Evolutionary conservation across 2,888 invertebrate species (phyloP), one percentile per base, ranked within the genome.

Genomic region (Pediacus dermestoides): DNA sequence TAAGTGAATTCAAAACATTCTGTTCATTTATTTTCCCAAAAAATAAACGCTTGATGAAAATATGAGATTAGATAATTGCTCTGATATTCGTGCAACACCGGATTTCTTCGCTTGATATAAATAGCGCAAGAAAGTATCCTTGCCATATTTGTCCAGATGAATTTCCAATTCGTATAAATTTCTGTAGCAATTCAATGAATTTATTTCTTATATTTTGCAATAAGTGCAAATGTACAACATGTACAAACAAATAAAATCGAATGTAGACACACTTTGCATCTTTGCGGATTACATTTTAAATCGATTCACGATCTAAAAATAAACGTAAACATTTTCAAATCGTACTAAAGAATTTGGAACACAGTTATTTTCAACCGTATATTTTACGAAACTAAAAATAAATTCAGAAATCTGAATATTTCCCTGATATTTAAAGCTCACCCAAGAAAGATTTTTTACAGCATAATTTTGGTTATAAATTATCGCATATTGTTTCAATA

Each of bases 91-190:
- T 34, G 41, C 37, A 34, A 26, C 27, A 34, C 41, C 56, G 50
- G 42, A 37, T 39, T 26, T 35, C 34, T 43, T 48, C 51, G 54
- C 40, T 41, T 37, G 52, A 43, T 59, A 58, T 54, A 58, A 58
- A 58, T 60, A 60, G 52, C 53, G 10, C 45, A 42, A 35, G 30
- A n/a, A n/a, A 23, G 9, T 41, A 52, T 50, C 53, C 50, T 45
- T 44, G 51, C 60, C 60, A 55, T 60, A 60, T 60, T 60, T 53
- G 60, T 57, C 54, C 41, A 48, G 58, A 44, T 44, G 35, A 52
- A 46, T 49, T 44, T 39, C 43, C 36, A 38, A 18, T 42, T 16
- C 9, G 34, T 35, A 30, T 42, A 35, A 38, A 38, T 30, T 38
- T 21, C 33, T 27, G 37, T 31, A 28, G 32, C 35, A 41, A 39